A percentile compares a stretch with the other conserved stretches of the same genome.
Conservation (phyloP, 2,888 invertebrate genomes). For the Epirrhoe tristata region DNA sequence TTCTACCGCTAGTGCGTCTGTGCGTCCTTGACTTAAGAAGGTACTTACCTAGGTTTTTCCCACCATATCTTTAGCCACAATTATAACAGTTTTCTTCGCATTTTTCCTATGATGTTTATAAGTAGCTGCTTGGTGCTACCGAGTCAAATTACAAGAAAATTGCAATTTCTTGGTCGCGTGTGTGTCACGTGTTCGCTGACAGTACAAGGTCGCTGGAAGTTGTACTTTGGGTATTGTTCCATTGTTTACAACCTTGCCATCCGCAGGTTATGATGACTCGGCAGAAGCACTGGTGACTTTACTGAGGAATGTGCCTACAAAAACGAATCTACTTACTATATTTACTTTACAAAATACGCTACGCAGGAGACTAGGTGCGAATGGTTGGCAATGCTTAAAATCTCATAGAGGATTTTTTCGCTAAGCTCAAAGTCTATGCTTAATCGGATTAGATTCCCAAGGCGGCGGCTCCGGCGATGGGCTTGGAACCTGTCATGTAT, state of each 20-base stretch:
- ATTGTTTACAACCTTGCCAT: slow-evolving; percentile 14
- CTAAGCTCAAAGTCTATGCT: too few species aligned
- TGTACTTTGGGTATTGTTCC: slow-evolving; percentile 26
- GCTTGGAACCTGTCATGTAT: too few species aligned
- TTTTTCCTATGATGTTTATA: not conserved
- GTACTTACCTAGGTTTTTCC: too few species aligned
- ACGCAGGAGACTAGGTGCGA: too few species aligned
- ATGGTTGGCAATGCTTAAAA: too few species aligned
- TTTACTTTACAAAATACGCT: not conserved
- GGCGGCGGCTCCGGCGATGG: too few species aligned
- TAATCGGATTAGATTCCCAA: too few species aligned
- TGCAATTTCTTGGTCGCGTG: slow-evolving; percentile 17
- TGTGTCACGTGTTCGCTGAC: slow-evolving; percentile 29
- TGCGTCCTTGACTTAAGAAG: too few species aligned
- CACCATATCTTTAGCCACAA: too few species aligned
- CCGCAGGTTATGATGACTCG: not conserved
- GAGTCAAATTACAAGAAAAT: slow-evolving; percentile 6
- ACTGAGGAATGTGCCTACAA: not conserved
- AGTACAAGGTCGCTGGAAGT: slow-evolving; percentile 40
- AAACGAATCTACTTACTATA: not conserved
- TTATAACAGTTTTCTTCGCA: not conserved
- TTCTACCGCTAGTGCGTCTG: too few species aligned
- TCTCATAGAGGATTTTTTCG: too few species aligned
- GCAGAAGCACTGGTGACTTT: not conserved
- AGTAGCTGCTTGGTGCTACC: not conserved